These are phyloP conservation scores for Falco berigora DNA, from an alignment of 2,797 vertebrate genomes.

Conservation along the genomic window DNA sequence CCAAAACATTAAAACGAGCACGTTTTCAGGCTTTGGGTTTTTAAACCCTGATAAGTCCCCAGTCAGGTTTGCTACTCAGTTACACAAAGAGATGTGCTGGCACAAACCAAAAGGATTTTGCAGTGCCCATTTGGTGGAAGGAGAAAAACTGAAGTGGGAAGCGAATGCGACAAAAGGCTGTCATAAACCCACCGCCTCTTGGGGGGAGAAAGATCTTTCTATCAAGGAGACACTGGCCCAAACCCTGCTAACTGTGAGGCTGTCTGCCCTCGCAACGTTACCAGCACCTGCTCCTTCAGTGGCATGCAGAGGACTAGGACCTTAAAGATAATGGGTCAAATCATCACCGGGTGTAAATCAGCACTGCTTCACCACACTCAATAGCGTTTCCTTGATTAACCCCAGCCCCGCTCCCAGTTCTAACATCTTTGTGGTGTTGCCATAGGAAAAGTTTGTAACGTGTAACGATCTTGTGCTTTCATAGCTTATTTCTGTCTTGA, in stretches of 20 bases:
- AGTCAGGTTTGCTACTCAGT: neutral
- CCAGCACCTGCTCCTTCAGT: neutral
- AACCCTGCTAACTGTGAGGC: neutral
- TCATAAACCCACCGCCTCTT: neutral
- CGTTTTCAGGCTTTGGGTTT: neutral
- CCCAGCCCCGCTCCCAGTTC: neutral
- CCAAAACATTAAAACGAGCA: neutral
- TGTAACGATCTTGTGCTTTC: neutral
- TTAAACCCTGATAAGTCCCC: neutral
- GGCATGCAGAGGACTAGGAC: neutral
- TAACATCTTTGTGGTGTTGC: neutral
- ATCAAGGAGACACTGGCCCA: neutral
- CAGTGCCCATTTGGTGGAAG: rapidly evolving
- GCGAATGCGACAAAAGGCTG: neutral
- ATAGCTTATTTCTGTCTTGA: neutral
- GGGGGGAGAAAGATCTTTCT: neutral
- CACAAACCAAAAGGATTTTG: neutral
- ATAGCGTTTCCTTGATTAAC: neutral
- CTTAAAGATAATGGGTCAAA: neutral
- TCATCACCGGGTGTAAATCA: neutral
- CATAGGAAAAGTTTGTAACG: neutral
- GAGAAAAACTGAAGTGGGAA: neutral
- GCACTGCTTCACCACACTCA: neutral
- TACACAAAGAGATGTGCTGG: neutral
- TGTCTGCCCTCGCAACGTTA: neutral